Evolutionary conservation across 2,888 invertebrate genomes (phyloP).

Genomic region (Podotricha telesiphe): DNA sequence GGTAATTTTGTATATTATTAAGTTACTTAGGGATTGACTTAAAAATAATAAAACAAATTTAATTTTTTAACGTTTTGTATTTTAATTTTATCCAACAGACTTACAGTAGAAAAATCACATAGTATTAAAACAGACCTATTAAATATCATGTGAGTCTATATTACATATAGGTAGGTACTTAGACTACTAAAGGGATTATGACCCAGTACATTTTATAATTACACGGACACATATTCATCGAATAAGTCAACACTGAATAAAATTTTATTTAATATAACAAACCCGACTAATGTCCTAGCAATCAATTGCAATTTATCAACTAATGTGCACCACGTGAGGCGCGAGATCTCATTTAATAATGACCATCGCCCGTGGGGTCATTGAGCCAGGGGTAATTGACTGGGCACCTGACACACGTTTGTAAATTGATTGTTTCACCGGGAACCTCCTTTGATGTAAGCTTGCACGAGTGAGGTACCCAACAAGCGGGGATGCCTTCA

Average conservation of each 20-base stretch:
- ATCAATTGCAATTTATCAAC: conserved; percentile 70
- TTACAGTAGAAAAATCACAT: conserved; percentile 82
- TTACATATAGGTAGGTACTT: conserved; percentile 83
- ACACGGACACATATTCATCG: conserved; percentile 71
- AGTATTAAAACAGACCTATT: conserved; percentile 82
- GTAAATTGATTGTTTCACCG: conserved; percentile 96
- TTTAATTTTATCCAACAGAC: conserved; percentile 82
- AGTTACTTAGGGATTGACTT: neutral
- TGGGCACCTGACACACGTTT: conserved; percentile 96
- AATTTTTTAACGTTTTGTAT: conserved; percentile 63
- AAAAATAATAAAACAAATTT: conserved; percentile 32
- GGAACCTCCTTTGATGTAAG: conserved; percentile 96
- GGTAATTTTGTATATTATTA: neutral
- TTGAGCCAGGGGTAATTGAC: conserved; percentile 97
- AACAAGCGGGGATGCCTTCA: conserved; percentile 92
- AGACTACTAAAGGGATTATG: conserved; percentile 82
- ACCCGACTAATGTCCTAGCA: conserved; percentile 70
- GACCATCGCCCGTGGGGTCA: conserved; percentile 94
- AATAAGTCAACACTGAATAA: conserved; percentile 47
- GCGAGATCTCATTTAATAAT: conserved; percentile 88
- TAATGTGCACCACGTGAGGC: conserved; percentile 71
- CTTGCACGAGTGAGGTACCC: conserved; percentile 95
- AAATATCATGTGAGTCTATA: conserved; percentile 84
- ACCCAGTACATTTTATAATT: conserved; percentile 81
- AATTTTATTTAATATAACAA: conserved; percentile 47